Evolutionary conservation across 2,888 invertebrate genomes (phyloP).

Genomic region (Pimpla rufipes): DNA sequence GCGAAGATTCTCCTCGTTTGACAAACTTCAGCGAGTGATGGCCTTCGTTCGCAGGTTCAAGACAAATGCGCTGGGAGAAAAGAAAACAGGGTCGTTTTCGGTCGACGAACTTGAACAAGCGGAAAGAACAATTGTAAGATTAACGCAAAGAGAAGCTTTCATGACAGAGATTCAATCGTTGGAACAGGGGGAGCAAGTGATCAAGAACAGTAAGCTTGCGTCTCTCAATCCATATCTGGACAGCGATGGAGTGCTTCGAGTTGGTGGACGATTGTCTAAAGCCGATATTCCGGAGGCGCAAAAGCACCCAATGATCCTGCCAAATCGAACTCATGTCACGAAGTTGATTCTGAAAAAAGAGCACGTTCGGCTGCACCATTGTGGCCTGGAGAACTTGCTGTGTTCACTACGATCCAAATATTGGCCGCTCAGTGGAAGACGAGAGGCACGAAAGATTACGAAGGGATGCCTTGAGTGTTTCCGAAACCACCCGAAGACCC

Average conservation of each 20-base stretch:
- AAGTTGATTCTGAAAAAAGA: slow-evolving; percentile 51
- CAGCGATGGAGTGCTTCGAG: slow-evolving; percentile 47
- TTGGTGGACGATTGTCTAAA: slow-evolving; percentile 52
- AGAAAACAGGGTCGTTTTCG: slow-evolving; percentile 11
- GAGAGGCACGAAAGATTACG: slow-evolving; percentile 69
- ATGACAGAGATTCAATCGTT: slow-evolving; percentile 23
- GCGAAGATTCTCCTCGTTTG: slow-evolving; percentile 42
- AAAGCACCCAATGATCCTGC: slow-evolving; percentile 53
- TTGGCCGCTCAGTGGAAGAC: slow-evolving; percentile 76
- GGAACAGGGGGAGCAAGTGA: slow-evolving; percentile 5
- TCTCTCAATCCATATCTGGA: slow-evolving; percentile 50
- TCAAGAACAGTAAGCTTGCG: slow-evolving; percentile 39
- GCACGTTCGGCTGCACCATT: slow-evolving; percentile 69
- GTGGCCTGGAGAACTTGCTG: slow-evolving; percentile 68
- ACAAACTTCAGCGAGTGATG: slow-evolving; percentile 49
- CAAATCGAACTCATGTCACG: slow-evolving; percentile 37
- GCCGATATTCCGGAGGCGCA: slow-evolving; percentile 33
- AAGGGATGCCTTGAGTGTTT: slow-evolving; percentile 76
- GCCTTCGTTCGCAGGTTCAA: slow-evolving; percentile 43
- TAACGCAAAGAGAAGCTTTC: slow-evolving; percentile 46
- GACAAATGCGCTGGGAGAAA: slow-evolving; percentile 1
- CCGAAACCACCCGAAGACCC: slow-evolving; percentile 66
- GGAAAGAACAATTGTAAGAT: slow-evolving; percentile 40
- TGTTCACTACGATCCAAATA: slow-evolving; percentile 64
- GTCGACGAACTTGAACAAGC: slow-evolving; percentile 52